Conservation (phyloP, 1,140 invertebrate species). For the Dendroctonus valens region DNA sequence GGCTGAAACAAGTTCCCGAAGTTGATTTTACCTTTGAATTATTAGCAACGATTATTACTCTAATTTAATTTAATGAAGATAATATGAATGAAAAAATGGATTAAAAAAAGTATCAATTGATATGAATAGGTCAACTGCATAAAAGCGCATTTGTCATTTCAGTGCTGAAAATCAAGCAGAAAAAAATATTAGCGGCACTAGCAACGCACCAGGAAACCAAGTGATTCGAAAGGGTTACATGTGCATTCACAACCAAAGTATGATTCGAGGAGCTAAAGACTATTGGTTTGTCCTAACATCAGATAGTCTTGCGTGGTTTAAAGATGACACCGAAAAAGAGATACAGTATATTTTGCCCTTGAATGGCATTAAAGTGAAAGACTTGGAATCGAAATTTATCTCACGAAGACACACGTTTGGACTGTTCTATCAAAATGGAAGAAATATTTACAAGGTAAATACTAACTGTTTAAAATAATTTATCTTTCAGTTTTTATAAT, state of each 20-base stretch:
- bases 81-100: background rate
- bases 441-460: constrained; percentile 88
- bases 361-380: constrained; percentile 94
- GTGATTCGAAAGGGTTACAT: constrained; percentile 99
- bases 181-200: constrained; percentile 79
- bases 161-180: constrained; percentile 97
- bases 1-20: too few relatives aligned
- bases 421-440: constrained; percentile 94
- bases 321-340: constrained; percentile 98
- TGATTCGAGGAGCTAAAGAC: constrained; percentile 90
- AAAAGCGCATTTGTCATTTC: constrained; percentile 43
- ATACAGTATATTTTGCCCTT: constrained; percentile 99
- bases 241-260: constrained; percentile 95
- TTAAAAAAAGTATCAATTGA: background rate
- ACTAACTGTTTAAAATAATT: background rate
- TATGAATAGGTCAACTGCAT: too few relatives aligned
- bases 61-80: too few relatives aligned
- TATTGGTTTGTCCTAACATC: constrained; percentile 99
- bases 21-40: too few relatives aligned
- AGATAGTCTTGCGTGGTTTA: constrained; percentile 98
- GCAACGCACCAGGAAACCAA: constrained; percentile 88
- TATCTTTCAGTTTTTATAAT: background rate
- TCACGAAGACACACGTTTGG: constrained; percentile 95
- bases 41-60: too few relatives aligned
- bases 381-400: constrained; percentile 93